Evolutionary conservation across 2,113 vertebrate genomes (phyloP).

Genomic region (Emydura subglobosa): DNA sequence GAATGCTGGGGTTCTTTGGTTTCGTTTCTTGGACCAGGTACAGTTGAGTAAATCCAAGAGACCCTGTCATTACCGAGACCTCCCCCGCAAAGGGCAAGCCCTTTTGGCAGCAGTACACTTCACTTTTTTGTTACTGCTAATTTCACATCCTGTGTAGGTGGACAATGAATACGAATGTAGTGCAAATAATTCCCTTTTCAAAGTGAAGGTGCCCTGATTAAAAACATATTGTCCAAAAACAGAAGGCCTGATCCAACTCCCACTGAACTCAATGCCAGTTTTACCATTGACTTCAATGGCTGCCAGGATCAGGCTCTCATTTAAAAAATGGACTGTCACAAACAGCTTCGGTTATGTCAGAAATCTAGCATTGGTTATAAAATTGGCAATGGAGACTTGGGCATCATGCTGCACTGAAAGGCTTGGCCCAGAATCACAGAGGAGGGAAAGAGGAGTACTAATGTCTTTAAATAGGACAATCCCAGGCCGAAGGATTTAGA

Average conservation of each 20-base stretch:
- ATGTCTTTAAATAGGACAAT: background rate
- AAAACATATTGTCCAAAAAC: slow-evolving; percentile 15
- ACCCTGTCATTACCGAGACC: background rate
- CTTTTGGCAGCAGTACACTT: slow-evolving; percentile 42
- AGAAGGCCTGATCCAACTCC: background rate
- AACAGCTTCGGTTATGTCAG: background rate
- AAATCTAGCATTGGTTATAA: background rate
- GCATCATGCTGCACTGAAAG: background rate
- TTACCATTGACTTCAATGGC: background rate
- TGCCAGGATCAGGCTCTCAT: background rate
- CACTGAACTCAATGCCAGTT: background rate
- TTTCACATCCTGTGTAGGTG: slow-evolving; percentile 55
- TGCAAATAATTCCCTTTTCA: slow-evolving; percentile 42
- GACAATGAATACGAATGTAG: slow-evolving; percentile 46
- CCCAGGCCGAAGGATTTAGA: background rate
- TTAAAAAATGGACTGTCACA: background rate
- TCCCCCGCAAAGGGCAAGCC: slow-evolving; percentile 16
- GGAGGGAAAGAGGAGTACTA: background rate
- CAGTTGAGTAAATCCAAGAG: background rate
- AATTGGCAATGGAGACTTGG: background rate
- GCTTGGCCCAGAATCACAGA: background rate
- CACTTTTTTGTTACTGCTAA: slow-evolving; percentile 18
- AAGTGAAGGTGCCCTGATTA: slow-evolving; percentile 25
- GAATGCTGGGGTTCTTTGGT: background rate
- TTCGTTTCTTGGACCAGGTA: slow-evolving; percentile 43